Evolutionary conservation across 2,888 invertebrate species (phyloP).

Genomic region (Zonitis immaculata): DNA sequence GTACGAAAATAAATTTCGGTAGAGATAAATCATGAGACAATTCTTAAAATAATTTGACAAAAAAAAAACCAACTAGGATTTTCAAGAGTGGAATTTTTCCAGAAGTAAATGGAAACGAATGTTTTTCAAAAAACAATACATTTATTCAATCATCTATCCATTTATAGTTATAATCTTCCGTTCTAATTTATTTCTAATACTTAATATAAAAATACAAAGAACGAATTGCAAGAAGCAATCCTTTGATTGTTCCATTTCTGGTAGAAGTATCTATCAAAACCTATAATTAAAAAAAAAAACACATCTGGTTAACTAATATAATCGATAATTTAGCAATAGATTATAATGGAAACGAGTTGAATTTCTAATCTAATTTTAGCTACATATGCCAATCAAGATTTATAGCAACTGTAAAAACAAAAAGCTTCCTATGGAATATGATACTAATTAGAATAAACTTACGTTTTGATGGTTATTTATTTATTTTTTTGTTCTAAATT

Average conservation of each 20-base stretch:
- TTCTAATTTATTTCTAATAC: conserved; percentile 12
- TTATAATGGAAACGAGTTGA: not conserved
- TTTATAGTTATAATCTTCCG: conserved; percentile 14
- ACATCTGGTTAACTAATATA: not conserved
- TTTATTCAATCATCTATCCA: conserved; percentile 11
- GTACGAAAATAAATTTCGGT: no score
- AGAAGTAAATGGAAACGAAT: no score
- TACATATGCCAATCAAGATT: conserved; percentile 12
- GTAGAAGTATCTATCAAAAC: not conserved
- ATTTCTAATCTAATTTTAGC: not conserved
- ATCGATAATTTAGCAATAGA: not conserved
- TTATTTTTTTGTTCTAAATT: not conserved
- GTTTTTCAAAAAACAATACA: conserved; percentile 8
- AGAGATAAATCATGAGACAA: no score
- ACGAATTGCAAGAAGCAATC: not conserved
- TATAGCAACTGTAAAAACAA: not conserved
- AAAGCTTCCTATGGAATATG: no score
- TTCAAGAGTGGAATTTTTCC: no score
- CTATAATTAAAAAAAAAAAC: not conserved
- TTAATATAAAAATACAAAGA: conserved; percentile 21
- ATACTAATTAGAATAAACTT: not conserved
- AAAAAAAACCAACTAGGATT: no score
- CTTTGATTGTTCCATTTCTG: not conserved
- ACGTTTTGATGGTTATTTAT: not conserved
- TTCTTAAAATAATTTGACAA: no score